Conservation (phyloP, 2,113 vertebrate species). For the Plotosus lineatus region DNA sequence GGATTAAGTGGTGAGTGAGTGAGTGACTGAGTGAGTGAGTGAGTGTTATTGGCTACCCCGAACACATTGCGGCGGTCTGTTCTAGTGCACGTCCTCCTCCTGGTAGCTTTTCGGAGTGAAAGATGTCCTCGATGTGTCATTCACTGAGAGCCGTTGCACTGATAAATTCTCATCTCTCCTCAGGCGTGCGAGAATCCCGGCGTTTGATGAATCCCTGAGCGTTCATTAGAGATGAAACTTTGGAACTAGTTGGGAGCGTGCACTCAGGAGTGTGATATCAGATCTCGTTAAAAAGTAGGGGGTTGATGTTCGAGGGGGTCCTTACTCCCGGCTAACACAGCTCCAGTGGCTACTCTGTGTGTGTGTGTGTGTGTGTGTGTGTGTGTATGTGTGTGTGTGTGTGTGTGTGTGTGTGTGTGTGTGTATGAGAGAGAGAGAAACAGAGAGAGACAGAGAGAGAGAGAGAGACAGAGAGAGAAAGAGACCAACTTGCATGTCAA, state of each 20-base stretch:
- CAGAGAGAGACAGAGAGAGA: too few species aligned
- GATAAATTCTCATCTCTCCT: slow-evolving; percentile 33
- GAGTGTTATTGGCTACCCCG: too few species aligned
- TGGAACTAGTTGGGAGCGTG: slow-evolving; percentile 6
- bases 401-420: not conserved
- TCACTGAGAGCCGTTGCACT: slow-evolving; percentile 2
- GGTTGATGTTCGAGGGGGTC: slow-evolving; percentile 33
- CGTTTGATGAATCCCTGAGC: slow-evolving; percentile 34
- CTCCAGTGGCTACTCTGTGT: slow-evolving; percentile 4
- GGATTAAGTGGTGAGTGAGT: too few species aligned
- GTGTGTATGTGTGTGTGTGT: not conserved
- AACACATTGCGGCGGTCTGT: not conserved
- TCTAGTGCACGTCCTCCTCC: slow-evolving; percentile 20
- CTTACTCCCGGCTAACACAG: slow-evolving; percentile 21
- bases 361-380: not conserved
- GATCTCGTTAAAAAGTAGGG: slow-evolving; percentile 39
- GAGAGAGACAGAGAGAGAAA: too few species aligned
- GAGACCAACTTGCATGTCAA: slow-evolving; percentile 49
- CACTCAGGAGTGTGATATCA: slow-evolving; percentile 37
- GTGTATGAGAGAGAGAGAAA: not conserved
- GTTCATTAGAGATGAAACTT: slow-evolving; percentile 34
- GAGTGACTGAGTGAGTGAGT: too few species aligned
- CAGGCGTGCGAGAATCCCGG: slow-evolving; percentile 20
- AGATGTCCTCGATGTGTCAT: slow-evolving; percentile 34
- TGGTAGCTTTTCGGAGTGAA: slow-evolving; percentile 27